Percentiles rank a stretch among this genome's conserved stretches.
These are phyloP conservation scores for Meloidogyne exigua DNA, from an alignment of 1,140 invertebrate species.

Conservation along the genomic window DNA sequence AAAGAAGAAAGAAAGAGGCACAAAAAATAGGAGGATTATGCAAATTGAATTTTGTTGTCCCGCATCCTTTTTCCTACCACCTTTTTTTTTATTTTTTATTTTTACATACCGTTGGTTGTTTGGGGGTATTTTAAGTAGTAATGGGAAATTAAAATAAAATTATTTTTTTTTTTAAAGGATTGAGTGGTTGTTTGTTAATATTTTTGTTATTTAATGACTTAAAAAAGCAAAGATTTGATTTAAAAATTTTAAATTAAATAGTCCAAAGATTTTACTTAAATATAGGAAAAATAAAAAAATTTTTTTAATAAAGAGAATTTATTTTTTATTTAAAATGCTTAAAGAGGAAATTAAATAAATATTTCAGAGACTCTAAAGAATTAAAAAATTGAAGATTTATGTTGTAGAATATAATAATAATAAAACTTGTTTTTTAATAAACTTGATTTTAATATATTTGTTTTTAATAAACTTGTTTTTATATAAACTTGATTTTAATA, in stretches of 20 bases:
- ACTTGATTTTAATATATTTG: too few relatives aligned
- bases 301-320: neutral
- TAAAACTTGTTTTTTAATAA: too few relatives aligned
- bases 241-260: neutral
- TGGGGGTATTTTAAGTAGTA: neutral
- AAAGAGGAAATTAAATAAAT: too few relatives aligned
- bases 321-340: too few relatives aligned
- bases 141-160: neutral
- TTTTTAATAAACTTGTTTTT: too few relatives aligned
- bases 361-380: too few relatives aligned
- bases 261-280: neutral
- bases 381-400: too few relatives aligned
- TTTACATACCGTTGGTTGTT: neutral
- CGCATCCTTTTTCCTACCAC: too few relatives aligned
- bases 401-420: too few relatives aligned
- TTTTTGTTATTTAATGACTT: too few relatives aligned
- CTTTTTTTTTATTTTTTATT: neutral
- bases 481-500: too few relatives aligned
- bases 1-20: neutral
- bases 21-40: conserved; percentile 17
- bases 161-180: neutral
- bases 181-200: neutral
- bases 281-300: neutral
- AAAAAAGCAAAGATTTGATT: too few relatives aligned
- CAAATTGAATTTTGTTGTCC: conserved; percentile 24